Evolutionary conservation across 1,140 invertebrate genomes (phyloP).

Genomic region (Macrotrachela quadricornifera): DNA sequence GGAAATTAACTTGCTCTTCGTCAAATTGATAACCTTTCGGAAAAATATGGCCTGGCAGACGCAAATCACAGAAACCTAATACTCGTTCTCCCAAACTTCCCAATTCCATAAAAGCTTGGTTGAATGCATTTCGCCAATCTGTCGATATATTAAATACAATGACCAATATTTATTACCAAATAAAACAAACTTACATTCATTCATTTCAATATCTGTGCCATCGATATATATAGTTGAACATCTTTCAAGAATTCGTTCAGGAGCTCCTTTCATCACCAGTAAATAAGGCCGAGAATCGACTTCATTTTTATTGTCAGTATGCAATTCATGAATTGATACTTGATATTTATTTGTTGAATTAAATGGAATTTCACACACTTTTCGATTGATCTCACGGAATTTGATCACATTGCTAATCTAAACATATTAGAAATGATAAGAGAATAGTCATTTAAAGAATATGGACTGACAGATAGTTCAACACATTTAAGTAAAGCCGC

Average conservation of each 20-base stretch:
- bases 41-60: slow-evolving; percentile 69
- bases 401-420: slow-evolving; percentile 12
- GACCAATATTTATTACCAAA: slow-evolving; percentile 49
- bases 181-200: slow-evolving; percentile 69
- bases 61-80: slow-evolving; percentile 68
- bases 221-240: slow-evolving; percentile 86
- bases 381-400: slow-evolving; percentile 27
- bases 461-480: slow-evolving; percentile 12
- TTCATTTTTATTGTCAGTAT: background rate
- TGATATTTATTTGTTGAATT: slow-evolving; percentile 98
- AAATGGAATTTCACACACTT: slow-evolving; percentile 91
- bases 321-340: slow-evolving; percentile 17
- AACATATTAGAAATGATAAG: too few relatives aligned
- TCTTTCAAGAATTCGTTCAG: slow-evolving; percentile 83
- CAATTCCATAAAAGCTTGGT: slow-evolving; percentile 88
- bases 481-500: slow-evolving; percentile 22
- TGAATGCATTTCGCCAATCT: slow-evolving; percentile 90
- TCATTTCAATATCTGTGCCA: slow-evolving; percentile 74
- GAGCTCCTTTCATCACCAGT: slow-evolving; percentile 97
- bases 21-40: slow-evolving; percentile 69
- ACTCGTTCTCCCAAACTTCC: slow-evolving; percentile 93
- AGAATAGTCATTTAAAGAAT: too few relatives aligned
- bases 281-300: slow-evolving; percentile 41
- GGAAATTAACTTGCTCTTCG: slow-evolving; percentile 67
- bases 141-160: slow-evolving; percentile 32